phyloP scores from a whole-genome alignment of 1,140 invertebrate species.

The Nautilus pompilius region DNA sequence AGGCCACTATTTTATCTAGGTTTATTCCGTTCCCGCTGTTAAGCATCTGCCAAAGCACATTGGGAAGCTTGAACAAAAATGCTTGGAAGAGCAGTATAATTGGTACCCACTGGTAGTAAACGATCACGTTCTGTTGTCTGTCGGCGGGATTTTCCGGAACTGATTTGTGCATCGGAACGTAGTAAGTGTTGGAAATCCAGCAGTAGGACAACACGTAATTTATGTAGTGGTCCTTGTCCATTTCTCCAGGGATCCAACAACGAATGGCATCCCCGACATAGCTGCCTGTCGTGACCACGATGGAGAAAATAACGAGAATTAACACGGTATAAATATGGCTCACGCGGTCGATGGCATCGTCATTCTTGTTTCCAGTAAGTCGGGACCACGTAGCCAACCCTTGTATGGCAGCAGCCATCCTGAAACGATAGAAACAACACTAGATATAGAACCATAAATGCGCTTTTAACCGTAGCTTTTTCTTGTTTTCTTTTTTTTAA shows the following conservation, averaged over 20 bases:
- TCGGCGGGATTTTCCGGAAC: conserved; percentile 37
- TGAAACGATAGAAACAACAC: no score
- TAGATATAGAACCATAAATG: no score
- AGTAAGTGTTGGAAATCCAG: conserved; percentile 58
- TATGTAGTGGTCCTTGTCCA: conserved; percentile 26
- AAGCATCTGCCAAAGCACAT: conserved; percentile 54
- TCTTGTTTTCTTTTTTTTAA: no score
- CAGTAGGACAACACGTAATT: conserved; percentile 46
- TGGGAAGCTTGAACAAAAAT: conserved; percentile 92
- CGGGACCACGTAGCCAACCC: conserved; percentile 33
- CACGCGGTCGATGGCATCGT: conserved; percentile 43
- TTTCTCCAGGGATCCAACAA: conserved; percentile 35
- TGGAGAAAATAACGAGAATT: conserved; percentile 37
- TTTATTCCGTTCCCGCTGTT: conserved; percentile 36
- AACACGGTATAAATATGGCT: conserved; percentile 42
- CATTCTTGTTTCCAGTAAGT: conserved; percentile 30
- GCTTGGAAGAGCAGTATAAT: conserved; percentile 83
- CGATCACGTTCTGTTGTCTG: conserved; percentile 46
- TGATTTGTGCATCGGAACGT: conserved; percentile 52
- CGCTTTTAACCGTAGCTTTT: no score
- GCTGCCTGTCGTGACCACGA: conserved; percentile 41
- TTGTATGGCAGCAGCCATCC: background rate
- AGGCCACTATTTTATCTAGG: conserved; percentile 60
- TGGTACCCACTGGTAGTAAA: conserved; percentile 96
- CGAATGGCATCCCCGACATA: conserved; percentile 58